A percentile compares a stretch with the other conserved stretches of the same genome.
These are phyloP conservation scores for Drosophila nigritarsus DNA, from an alignment of 2,888 invertebrate genomes.

Conservation along the genomic window DNA sequence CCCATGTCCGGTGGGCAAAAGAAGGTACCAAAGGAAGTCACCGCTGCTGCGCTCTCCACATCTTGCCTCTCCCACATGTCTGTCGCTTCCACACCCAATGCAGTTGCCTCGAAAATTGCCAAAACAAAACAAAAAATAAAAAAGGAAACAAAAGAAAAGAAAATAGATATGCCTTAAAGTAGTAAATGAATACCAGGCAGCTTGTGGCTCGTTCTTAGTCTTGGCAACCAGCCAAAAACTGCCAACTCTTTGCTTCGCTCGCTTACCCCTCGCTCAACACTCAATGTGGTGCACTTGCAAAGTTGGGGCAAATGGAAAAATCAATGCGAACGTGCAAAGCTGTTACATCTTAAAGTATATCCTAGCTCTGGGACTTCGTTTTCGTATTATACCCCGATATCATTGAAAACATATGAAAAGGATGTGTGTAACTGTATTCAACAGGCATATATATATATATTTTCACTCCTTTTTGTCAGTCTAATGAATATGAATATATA, in stretches of 20 bases:
- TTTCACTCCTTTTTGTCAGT: neutral
- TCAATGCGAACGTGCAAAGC: conserved; percentile 45
- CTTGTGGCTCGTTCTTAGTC: conserved; percentile 29
- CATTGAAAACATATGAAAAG: neutral
- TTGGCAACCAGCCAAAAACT: conserved; percentile 55
- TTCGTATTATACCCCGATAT: neutral
- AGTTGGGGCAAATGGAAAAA: conserved; percentile 53
- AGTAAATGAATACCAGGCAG: conserved; percentile 49
- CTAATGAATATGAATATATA: neutral
- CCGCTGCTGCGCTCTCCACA: conserved; percentile 7
- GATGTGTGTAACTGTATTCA: neutral
- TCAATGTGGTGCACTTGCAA: conserved; percentile 34
- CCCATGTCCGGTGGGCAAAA: conserved; percentile 52
- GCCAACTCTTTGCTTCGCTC: conserved; percentile 1
- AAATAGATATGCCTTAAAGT: conserved; percentile 18
- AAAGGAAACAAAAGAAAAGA: too few species aligned
- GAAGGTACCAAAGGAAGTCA: conserved; percentile 40
- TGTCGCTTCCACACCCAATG: conserved; percentile 19
- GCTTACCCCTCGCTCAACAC: neutral
- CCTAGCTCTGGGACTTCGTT: neutral
- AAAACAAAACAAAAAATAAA: neutral
- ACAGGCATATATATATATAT: neutral
- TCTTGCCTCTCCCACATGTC: conserved; percentile 9
- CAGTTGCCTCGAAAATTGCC: conserved; percentile 35
- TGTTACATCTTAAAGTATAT: conserved; percentile 13